A percentile compares a stretch with the other conserved stretches of the same genome.
Conservation (phyloP, 2,797 vertebrate species). For the Enteromius thamalakanensis region DNA sequence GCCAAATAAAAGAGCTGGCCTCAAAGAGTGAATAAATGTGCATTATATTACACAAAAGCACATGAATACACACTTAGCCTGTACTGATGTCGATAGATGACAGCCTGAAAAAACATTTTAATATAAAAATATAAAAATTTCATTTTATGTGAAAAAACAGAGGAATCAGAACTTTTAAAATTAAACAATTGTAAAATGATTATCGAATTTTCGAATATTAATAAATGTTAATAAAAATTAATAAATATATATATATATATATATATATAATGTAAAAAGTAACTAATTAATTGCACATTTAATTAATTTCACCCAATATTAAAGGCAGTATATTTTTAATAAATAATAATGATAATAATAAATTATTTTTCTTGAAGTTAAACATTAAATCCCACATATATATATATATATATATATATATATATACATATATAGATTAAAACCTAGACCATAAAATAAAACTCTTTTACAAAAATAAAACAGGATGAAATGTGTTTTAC, state of each 20-base stretch:
- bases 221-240: too few species aligned
- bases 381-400: background rate
- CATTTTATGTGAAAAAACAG: background rate
- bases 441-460: background rate
- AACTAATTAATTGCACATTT: too few species aligned
- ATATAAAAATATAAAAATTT: background rate
- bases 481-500: slow-evolving; percentile 61
- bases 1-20: background rate
- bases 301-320: too few species aligned
- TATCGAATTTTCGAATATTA: too few species aligned
- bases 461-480: too few species aligned
- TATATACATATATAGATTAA: background rate
- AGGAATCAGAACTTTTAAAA: background rate
- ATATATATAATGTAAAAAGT: too few species aligned
- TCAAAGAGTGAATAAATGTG: background rate
- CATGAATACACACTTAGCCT: background rate
- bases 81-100: background rate
- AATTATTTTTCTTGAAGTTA: too few species aligned
- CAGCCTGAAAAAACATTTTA: background rate
- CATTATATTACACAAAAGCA: background rate
- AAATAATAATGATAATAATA: too few species aligned
- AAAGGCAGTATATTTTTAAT: too few species aligned
- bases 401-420: too few species aligned
- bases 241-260: too few species aligned
- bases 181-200: too few species aligned